Conservation (phyloP, 2,888 invertebrate species). For the Lasius fuliginosus region DNA sequence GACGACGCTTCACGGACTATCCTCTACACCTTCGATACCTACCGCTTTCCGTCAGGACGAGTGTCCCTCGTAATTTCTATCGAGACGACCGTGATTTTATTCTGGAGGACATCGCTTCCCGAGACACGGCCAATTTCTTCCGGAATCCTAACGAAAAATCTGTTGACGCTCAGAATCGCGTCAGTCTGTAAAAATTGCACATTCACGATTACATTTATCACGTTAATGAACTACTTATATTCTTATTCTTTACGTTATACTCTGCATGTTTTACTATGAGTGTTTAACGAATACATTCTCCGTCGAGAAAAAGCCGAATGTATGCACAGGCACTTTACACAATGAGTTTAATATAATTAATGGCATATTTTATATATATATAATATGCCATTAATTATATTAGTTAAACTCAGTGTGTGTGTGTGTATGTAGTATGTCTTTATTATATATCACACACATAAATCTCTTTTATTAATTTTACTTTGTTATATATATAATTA, state of each 20-base stretch:
- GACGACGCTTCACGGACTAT: slow-evolving; percentile 79
- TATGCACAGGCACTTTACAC: too few relatives aligned
- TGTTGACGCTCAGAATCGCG: slow-evolving; percentile 30
- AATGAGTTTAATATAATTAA: too few relatives aligned
- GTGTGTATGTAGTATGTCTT: too few relatives aligned
- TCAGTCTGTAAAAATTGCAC: slow-evolving; percentile 8
- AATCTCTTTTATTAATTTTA: background rate
- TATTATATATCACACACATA: too few relatives aligned
- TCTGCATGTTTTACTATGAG: background rate
- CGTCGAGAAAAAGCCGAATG: background rate
- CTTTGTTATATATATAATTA: background rate
- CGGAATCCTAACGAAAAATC: slow-evolving; percentile 52
- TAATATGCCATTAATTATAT: background rate
- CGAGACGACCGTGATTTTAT: slow-evolving; percentile 72
- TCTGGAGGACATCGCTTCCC: slow-evolving; percentile 66
- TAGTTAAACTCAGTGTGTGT: too few relatives aligned
- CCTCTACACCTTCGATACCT: slow-evolving; percentile 73
- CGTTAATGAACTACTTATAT: slow-evolving; percentile 34
- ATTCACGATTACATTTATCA: slow-evolving; percentile 25
- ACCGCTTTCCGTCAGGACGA: slow-evolving; percentile 63
- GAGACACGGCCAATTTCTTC: slow-evolving; percentile 61
- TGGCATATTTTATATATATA: too few relatives aligned
- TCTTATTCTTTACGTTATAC: background rate
- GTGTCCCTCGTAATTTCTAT: slow-evolving; percentile 73
- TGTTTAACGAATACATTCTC: background rate